Evolutionary conservation across 2,888 invertebrate species (phyloP), one percentile per base, ranked within the genome.

Genomic region (Ormyrus labotus): DNA sequence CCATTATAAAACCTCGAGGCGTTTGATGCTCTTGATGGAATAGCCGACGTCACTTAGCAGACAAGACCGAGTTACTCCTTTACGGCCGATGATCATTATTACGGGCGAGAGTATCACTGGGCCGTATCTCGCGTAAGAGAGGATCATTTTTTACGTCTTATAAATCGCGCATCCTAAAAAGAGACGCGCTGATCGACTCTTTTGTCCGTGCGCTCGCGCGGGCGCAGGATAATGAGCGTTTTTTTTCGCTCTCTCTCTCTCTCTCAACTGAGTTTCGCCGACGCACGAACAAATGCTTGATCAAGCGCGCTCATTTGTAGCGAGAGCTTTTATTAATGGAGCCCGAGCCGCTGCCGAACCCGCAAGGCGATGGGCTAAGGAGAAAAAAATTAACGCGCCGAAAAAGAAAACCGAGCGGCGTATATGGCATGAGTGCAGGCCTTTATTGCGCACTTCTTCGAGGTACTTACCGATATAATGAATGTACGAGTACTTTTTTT

Each of bases 131-230:
- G 6, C 11, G 48, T 63, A 63, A 53, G 48, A 58, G 11, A 61
- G 13, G 45, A 51, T 71, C 71, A 71, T 70, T 70, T 77, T 77
- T 77, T 77, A 70, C 53, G 61, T 71, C 63, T 70, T 70, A 57
- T 64, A 64, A 63, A 77, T 63, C 50, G 55, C n/a, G 50, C 34
- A 68, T 57, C 11, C 13, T 11, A 51, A 9, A 70, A 71, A 71
- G 68, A 75, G 60, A 58, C 13, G 60, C 50, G 57, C 50, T 51
- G 61, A 75, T 75, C 60, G 68, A 75, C 61, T 6, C 61, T 53
- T 63, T 77, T 77, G 69, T 77, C 63, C 34, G 63, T 8, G 10
- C 55, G 48, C 11, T 19, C 19, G 19, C 19, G 19, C 19, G 1
- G 11, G 57, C 61, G 6, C 47, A 13, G 51, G 55, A 69, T 69